A percentile compares a stretch with the other conserved stretches of the same genome.
These are phyloP conservation scores for Semibalanus balanoides DNA, from an alignment of 1,140 invertebrate genomes.

Conservation along the genomic window DNA sequence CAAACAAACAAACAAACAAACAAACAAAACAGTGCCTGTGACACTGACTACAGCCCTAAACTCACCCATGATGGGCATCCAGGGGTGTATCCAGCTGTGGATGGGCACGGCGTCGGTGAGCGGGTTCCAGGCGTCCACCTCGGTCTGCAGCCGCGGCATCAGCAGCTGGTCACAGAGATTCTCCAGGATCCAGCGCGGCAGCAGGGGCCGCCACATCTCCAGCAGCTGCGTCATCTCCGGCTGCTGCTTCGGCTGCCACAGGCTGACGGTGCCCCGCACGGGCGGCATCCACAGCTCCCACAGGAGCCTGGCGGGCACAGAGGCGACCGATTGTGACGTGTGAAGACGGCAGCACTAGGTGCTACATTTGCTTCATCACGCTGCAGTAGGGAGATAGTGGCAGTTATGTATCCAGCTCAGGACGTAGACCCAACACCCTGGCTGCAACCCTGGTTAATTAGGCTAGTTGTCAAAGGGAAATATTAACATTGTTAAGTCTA, in stretches of 20 bases:
- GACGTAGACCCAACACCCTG: no score
- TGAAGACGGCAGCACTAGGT: background rate
- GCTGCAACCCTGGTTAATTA: no score
- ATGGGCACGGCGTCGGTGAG: conserved; percentile 83
- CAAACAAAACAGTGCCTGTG: no score
- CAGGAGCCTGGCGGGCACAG: conserved; percentile 39
- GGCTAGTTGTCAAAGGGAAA: no score
- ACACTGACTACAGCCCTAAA: no score
- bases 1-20: no score
- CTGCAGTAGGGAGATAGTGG: no score
- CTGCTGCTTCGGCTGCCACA: conserved; percentile 56
- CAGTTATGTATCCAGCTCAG: no score
- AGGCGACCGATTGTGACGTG: background rate
- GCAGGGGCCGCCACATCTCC: conserved; percentile 59
- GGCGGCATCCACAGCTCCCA: conserved; percentile 84
- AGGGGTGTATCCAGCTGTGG: conserved; percentile 93
- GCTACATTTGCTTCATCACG: no score
- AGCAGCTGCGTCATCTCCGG: conserved; percentile 61
- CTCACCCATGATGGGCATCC: conserved; percentile 60
- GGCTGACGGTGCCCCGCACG: conserved; percentile 42
- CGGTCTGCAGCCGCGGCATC: conserved; percentile 56
- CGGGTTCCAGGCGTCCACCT: conserved; percentile 87
- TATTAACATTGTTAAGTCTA: no score
- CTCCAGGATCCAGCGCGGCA: conserved; percentile 69
- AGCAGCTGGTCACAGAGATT: conserved; percentile 69